A percentile compares a stretch with the other conserved stretches of the same genome.
These are phyloP conservation scores for Odocoileus hemionus DNA, from an alignment of 2,113 vertebrate genomes.

Conservation along the genomic window DNA sequence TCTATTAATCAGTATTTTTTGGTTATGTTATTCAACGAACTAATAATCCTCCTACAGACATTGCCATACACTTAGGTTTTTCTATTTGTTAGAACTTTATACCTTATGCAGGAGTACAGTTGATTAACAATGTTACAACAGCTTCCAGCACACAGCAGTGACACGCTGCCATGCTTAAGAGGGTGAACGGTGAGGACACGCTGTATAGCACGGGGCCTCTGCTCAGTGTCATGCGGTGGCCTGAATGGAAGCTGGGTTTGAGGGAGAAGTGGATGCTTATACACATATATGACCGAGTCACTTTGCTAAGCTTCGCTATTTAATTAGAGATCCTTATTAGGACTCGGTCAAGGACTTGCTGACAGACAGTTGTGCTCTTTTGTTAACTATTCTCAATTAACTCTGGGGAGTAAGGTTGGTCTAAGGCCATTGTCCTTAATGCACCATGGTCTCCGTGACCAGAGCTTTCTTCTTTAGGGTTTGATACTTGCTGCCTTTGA, in stretches of 20 bases:
- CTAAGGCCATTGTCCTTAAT: neutral
- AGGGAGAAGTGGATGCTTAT: neutral
- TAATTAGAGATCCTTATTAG: neutral
- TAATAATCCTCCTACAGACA: neutral
- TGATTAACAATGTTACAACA: neutral
- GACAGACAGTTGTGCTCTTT: neutral
- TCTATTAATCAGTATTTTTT: neutral
- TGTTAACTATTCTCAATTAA: neutral
- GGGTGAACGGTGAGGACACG: neutral
- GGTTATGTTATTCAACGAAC: neutral
- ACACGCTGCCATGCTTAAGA: neutral
- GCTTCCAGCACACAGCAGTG: neutral
- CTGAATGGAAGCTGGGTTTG: neutral
- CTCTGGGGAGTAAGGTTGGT: neutral
- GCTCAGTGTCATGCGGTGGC: neutral
- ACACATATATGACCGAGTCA: neutral
- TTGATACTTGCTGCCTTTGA: neutral
- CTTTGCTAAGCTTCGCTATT: neutral
- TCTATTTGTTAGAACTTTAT: neutral
- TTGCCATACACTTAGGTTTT: neutral
- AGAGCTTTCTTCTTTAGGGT: neutral
- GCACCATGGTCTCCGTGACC: neutral
- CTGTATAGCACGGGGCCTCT: neutral
- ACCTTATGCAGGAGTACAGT: neutral
- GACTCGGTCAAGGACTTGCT: neutral